Evolutionary conservation across 2,113 vertebrate genomes (phyloP), one percentile per base, ranked within the genome.

Genomic region (Grantiella picta): DNA sequence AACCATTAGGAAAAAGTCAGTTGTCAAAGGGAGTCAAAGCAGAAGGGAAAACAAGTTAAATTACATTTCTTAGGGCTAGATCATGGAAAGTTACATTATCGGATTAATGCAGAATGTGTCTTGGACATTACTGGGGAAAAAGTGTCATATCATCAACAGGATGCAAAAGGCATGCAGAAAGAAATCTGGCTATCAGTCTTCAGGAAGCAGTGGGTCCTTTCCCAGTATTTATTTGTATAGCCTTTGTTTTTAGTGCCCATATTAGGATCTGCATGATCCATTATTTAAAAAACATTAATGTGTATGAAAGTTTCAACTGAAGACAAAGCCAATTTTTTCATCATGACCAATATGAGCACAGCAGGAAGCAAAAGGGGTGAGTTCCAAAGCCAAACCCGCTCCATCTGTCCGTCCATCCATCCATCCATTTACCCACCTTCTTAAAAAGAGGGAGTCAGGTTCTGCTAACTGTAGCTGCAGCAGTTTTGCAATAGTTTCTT

Each of bases 381-480:
- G 87, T 94, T 96, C 70, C 92, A 94, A 95, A 96, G 81, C 77
- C 93, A 96, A 85, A 94, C 40, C 35, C 1, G 1, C 36, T 78
- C 65, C 8, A 23, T 80, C 77, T 17, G 10, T 80, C 73, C 22
- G 0, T 73, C 78, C 82, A 36, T 86, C 59, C 94, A 36, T 86
- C 59, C 94, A 75, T 76, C 73, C 90, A 89, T 18, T 59, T 18
- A 87, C 61, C 83, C 90, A 86, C 89, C 89, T 94, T 93, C 78
- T 86, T 23, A 44, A 83, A 82, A 76, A 92, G 63, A 91, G 68
- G 81, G 75, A 91, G 49, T 85, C 82, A 33, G 75, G 73, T 94
- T 95, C 96, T 97, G 94, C 95, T 96, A 96, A 97, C 96, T 94
- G 95, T 96, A 96, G 94, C 94, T 96, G 96, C 93, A 94, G 95